These are phyloP conservation scores for Calidris pugnax DNA, from an alignment of 2,113 vertebrate genomes.

Conservation along the genomic window DNA sequence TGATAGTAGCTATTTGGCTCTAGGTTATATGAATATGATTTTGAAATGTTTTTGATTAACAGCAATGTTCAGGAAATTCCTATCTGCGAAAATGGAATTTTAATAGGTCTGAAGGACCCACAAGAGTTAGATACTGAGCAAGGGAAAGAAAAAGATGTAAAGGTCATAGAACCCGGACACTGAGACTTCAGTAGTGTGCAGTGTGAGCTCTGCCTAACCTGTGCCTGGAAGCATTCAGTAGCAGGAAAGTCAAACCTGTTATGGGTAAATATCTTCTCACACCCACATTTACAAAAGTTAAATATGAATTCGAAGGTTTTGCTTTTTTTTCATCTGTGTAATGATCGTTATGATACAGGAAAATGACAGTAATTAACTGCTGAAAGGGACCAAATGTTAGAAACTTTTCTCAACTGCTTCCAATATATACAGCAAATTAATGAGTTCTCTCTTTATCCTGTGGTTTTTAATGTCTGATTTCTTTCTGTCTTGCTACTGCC, in stretches of 20 bases:
- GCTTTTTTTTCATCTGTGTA: neutral
- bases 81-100: neutral
- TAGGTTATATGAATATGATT: neutral
- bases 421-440: neutral
- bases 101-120: neutral
- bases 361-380: neutral
- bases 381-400: neutral
- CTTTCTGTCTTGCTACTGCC: constrained; percentile 20
- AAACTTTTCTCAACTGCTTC: neutral
- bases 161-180: neutral
- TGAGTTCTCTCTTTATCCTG: neutral
- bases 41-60: constrained; percentile 15
- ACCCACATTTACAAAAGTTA: neutral
- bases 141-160: neutral
- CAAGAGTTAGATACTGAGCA: neutral
- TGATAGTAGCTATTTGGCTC: neutral
- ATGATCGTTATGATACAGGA: neutral
- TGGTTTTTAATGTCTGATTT: constrained; percentile 32
- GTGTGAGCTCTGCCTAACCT: neutral
- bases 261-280: neutral
- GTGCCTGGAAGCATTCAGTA: neutral
- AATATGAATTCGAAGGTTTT: neutral
- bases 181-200: neutral
- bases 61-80: neutral
- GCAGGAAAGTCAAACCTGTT: neutral